Conservation (phyloP, 2,888 invertebrate genomes). For the Apamea sordens region DNA sequence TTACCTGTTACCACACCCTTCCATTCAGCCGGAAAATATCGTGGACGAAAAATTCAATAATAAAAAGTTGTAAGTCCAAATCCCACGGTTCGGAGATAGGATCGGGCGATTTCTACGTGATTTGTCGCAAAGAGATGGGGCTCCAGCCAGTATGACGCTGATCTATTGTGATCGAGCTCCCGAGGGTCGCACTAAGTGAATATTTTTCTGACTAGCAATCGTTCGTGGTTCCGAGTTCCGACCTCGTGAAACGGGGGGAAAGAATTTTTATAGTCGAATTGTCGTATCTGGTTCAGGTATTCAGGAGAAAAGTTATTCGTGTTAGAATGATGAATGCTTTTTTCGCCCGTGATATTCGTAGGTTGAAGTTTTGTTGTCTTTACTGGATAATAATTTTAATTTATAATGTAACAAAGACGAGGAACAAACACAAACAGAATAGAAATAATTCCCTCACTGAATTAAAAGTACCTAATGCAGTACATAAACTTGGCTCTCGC, state of each 20-base stretch:
- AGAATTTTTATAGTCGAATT: slow-evolving; percentile 29
- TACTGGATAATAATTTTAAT: neutral
- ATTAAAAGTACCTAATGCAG: neutral
- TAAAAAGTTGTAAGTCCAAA: slow-evolving; percentile 73
- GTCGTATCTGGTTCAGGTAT: slow-evolving; percentile 29
- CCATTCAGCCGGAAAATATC: slow-evolving; percentile 74
- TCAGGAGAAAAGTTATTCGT: slow-evolving; percentile 12
- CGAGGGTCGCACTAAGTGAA: slow-evolving; percentile 75
- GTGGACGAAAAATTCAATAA: slow-evolving; percentile 76
- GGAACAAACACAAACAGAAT: neutral
- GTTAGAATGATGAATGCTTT: neutral
- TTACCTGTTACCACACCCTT: slow-evolving; percentile 72
- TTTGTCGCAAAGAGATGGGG: slow-evolving; percentile 78
- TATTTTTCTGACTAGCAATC: slow-evolving; percentile 74
- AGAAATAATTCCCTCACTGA: neutral
- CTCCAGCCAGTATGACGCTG: slow-evolving; percentile 73
- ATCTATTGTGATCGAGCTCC: slow-evolving; percentile 77
- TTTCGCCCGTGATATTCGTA: neutral
- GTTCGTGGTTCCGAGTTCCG: slow-evolving; percentile 52
- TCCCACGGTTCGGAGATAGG: slow-evolving; percentile 71
- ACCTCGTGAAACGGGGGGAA: slow-evolving; percentile 48
- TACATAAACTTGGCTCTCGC: slow-evolving; percentile 1
- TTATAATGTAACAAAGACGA: neutral
- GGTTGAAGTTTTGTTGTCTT: neutral
- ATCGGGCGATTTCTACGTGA: slow-evolving; percentile 77